Base-by-base conservation (phyloP, 1,140 invertebrate species). In the Zaprionus camerounensis region DNA sequence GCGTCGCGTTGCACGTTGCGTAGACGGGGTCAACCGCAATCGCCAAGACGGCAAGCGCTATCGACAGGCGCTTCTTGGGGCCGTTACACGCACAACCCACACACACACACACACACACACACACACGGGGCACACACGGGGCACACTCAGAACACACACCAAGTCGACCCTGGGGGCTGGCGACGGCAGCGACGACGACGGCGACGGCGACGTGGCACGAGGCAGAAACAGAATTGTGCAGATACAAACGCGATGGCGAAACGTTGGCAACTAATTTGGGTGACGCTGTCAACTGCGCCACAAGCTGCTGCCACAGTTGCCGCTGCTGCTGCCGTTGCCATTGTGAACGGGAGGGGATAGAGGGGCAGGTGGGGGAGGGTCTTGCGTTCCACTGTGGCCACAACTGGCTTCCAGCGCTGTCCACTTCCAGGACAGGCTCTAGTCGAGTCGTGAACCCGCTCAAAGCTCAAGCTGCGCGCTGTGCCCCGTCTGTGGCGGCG, bases 231-330 rank as follows among this genome's bases (percentile, higher is more conserved):
- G 26, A 65, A 53, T 15, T 34, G 20, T 15, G 46, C 38, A 81
- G 84, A 90, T 69, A 85, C 76, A 90, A 87, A 79, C 85, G 81
- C 85, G 79, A 78, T 61, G 84, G 81, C 84, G 81, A 84, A 88
- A 88, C 85, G 81, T 78, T 90, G 79, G 80, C 85, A 90, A 90
- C 85, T 90, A 91, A 90, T 91, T 90, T 91, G 86, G 81, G 86
- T 90, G 79, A 82, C 81, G 64, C 63, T 67, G 38, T 53, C 61
- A 51, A 51, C 46, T 51, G 46, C 46, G 38, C 68, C 53, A 72
- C 58, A 41, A 51, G 17, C 55, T 73, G 69, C 68, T 71, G 62
- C 70, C 77, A 76, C 51, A 9, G n/a, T 26, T 68, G 62, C 53
- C 26, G 24, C 57, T 57, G 84, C 24, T 26, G 24, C 24, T 26